phyloP scores from a whole-genome alignment of 2,888 invertebrate genomes.

The Mycalesis mineus region DNA sequence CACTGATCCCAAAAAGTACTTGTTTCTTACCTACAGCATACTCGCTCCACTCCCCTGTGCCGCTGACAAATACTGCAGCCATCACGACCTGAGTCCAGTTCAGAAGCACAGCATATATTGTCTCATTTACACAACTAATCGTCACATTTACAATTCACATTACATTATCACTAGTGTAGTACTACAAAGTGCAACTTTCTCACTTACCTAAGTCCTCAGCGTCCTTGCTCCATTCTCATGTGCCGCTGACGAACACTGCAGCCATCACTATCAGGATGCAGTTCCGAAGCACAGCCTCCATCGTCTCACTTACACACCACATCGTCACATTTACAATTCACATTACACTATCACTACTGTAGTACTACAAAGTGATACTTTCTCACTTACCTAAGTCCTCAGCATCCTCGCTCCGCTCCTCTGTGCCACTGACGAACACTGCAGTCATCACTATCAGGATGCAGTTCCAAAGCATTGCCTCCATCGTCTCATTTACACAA shows the following conservation, averaged over 20 bases:
- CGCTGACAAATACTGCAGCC: slow-evolving; percentile 52
- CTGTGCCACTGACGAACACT: slow-evolving; percentile 55
- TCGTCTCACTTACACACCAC: slow-evolving; percentile 25
- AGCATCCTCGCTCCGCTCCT: slow-evolving; percentile 73
- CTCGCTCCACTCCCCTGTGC: slow-evolving; percentile 71
- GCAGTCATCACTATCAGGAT: too few relatives aligned
- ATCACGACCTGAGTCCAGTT: too few relatives aligned
- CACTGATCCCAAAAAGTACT: too few relatives aligned
- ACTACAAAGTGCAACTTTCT: not conserved
- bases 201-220: slow-evolving; percentile 70
- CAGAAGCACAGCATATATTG: too few relatives aligned
- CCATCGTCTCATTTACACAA: too few relatives aligned
- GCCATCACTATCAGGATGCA: slow-evolving; percentile 46
- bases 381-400: slow-evolving; percentile 65
- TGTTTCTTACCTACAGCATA: slow-evolving; percentile 74
- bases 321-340: slow-evolving; percentile 17
- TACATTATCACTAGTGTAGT: too few relatives aligned
- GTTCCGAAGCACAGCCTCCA: slow-evolving; percentile 46
- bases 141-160: too few relatives aligned
- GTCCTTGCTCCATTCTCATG: slow-evolving; percentile 72
- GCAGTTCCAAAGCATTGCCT: too few relatives aligned
- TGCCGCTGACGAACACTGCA: slow-evolving; percentile 52
- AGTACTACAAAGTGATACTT: not conserved
- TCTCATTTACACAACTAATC: too few relatives aligned
- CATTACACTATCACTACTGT: slow-evolving; percentile 14